Percentiles rank a stretch among this genome's conserved stretches.
These are phyloP conservation scores for Agrochola lychnidis DNA, from an alignment of 2,888 invertebrate genomes.

Conservation along the genomic window DNA sequence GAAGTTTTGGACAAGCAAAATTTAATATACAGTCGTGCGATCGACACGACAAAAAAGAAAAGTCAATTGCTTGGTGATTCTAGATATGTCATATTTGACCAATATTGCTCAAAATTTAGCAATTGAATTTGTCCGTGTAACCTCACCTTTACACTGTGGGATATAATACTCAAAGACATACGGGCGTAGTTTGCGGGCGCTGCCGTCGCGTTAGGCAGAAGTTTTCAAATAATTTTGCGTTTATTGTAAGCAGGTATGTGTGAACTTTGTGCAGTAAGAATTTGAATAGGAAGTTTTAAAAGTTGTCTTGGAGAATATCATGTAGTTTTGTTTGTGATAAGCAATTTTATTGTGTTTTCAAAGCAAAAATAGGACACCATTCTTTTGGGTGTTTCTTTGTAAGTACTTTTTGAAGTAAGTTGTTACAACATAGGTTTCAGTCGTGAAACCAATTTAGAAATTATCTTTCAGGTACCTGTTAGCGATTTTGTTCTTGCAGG, in stretches of 20 bases:
- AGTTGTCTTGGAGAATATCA: constrained; percentile 11
- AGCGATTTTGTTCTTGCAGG: not conserved
- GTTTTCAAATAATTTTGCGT: constrained; percentile 63
- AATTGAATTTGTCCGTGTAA: constrained; percentile 10
- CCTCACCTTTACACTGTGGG: constrained; percentile 7
- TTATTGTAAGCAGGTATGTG: constrained; percentile 45
- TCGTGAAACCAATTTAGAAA: not conserved
- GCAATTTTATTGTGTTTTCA: constrained; percentile 4
- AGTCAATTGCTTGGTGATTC: not conserved
- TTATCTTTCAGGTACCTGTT: not conserved
- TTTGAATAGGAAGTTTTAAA: constrained; percentile 39
- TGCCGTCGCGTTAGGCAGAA: constrained; percentile 39
- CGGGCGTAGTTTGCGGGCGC: constrained; percentile 47
- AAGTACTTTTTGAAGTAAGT: not conserved
- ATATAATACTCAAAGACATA: constrained; percentile 61
- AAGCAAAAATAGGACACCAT: too few species aligned
- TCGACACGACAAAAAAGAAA: too few species aligned
- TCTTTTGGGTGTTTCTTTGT: not conserved
- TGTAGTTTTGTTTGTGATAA: constrained; percentile 16
- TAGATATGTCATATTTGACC: not conserved
- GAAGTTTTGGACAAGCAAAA: too few species aligned
- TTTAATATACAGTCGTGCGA: too few species aligned
- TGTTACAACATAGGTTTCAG: not conserved
- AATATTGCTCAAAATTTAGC: not conserved
- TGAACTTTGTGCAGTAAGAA: constrained; percentile 26